Conservation (phyloP, 2,113 vertebrate species). For the Pseudopodoces humilis region DNA sequence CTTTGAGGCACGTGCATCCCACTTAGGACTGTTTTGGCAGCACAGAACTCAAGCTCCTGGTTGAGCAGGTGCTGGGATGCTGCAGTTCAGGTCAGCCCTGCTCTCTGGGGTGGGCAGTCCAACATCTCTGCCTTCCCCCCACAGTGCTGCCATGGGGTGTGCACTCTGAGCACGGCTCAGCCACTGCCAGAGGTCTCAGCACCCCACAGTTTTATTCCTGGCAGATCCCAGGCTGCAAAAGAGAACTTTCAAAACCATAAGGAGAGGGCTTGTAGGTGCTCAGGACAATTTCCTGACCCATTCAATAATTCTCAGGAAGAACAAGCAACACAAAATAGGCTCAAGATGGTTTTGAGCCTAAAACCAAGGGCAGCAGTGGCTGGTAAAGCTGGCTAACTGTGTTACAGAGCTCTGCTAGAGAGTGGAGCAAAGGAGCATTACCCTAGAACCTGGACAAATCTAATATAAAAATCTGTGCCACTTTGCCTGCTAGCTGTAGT, state of each 20-base stretch:
- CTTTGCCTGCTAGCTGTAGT: not conserved
- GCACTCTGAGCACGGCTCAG: not conserved
- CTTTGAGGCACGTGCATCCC: not conserved
- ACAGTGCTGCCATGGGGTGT: accelerated
- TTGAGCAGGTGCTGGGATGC: not conserved
- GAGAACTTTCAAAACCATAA: not conserved
- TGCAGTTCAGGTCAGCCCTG: not conserved
- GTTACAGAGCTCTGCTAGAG: not conserved
- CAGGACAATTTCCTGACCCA: not conserved
- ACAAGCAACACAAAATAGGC: not conserved
- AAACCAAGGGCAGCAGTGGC: not conserved
- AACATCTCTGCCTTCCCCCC: not conserved
- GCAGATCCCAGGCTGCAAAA: not conserved
- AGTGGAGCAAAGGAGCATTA: not conserved
- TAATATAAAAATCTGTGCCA: not conserved
- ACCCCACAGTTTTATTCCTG: not conserved
- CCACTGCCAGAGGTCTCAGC: not conserved
- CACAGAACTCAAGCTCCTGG: not conserved
- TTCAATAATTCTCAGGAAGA: not conserved
- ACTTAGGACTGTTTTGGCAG: not conserved
- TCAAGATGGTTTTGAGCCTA: not conserved
- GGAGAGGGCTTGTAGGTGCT: not conserved
- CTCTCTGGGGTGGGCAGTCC: not conserved
- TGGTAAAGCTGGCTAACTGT: not conserved
- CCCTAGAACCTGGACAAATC: not conserved